A percentile compares a stretch with the other conserved stretches of the same genome.
phyloP scores from a whole-genome alignment of 2,888 invertebrate species.

The Xylota segnis region DNA sequence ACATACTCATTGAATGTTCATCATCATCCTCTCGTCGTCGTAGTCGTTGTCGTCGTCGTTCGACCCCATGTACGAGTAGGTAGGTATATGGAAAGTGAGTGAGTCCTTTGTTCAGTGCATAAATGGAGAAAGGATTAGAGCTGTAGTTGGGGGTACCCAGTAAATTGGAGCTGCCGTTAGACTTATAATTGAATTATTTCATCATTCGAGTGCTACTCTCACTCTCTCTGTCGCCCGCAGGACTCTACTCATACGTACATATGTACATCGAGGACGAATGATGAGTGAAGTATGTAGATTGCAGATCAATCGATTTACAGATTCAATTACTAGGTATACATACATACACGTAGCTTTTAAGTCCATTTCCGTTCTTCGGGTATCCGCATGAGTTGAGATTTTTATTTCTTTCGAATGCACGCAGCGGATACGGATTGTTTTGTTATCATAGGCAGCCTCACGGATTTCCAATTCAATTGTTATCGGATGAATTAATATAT shows the following conservation, averaged over 20 bases:
- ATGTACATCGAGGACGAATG: constrained; percentile 53
- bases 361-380: constrained; percentile 68
- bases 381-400: constrained; percentile 62
- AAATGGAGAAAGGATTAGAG: constrained; percentile 73
- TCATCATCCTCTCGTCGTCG: constrained; percentile 32
- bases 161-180: constrained; percentile 72
- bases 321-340: constrained; percentile 71
- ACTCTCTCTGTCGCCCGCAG: neutral
- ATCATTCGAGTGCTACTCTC: constrained; percentile 63
- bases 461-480: constrained; percentile 53
- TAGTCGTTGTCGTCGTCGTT: neutral
- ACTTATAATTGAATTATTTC: constrained; percentile 77
- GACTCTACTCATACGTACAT: neutral
- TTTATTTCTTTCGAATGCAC: constrained; percentile 21
- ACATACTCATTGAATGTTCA: constrained; percentile 71
- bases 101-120: constrained; percentile 69
- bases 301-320: constrained; percentile 75
- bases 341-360: constrained; percentile 70
- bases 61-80: neutral
- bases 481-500: constrained; percentile 39
- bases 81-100: constrained; percentile 49
- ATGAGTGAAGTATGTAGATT: constrained; percentile 65
- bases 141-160: constrained; percentile 5
- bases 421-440: constrained; percentile 19
- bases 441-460: constrained; percentile 40